These are phyloP conservation scores for Momotus momota DNA, from an alignment of 2,797 vertebrate genomes.

Conservation along the genomic window DNA sequence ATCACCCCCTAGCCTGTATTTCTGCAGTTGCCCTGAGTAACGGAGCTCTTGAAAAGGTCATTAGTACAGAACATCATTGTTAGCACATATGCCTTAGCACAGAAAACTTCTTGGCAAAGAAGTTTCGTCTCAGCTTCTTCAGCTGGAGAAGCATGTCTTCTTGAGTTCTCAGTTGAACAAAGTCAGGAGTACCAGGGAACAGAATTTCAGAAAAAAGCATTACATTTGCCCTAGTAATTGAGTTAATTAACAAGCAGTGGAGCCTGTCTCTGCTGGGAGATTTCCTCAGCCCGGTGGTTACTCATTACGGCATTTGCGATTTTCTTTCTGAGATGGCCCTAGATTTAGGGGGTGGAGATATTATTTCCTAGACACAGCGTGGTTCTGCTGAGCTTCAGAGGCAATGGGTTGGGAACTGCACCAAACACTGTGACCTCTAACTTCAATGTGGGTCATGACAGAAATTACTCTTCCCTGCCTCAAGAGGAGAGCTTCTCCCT, in stretches of 20 bases:
- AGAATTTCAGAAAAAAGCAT: not conserved
- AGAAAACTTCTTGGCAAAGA: not conserved
- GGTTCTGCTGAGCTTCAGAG: not conserved
- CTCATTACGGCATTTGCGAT: not conserved
- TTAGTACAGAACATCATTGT: rapidly evolving
- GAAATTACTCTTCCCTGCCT: not conserved
- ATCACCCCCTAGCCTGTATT: rapidly evolving
- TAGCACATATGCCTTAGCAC: not conserved
- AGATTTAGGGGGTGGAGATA: not conserved
- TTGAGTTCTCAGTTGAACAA: not conserved
- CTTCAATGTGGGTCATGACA: not conserved
- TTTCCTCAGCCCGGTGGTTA: slow-evolving; percentile 10
- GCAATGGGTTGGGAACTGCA: not conserved
- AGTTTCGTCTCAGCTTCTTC: not conserved
- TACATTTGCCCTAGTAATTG: not conserved
- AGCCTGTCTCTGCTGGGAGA: not conserved
- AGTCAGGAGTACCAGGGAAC: not conserved
- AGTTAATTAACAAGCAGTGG: not conserved
- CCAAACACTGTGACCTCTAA: not conserved
- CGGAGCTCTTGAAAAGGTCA: not conserved
- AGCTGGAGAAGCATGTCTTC: not conserved
- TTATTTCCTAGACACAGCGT: not conserved
- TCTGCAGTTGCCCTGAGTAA: rapidly evolving
- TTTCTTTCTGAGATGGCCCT: not conserved
- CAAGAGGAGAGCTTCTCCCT: not conserved